phyloP scores from a whole-genome alignment of 2,888 invertebrate species.

The Smittia aterrima region DNA sequence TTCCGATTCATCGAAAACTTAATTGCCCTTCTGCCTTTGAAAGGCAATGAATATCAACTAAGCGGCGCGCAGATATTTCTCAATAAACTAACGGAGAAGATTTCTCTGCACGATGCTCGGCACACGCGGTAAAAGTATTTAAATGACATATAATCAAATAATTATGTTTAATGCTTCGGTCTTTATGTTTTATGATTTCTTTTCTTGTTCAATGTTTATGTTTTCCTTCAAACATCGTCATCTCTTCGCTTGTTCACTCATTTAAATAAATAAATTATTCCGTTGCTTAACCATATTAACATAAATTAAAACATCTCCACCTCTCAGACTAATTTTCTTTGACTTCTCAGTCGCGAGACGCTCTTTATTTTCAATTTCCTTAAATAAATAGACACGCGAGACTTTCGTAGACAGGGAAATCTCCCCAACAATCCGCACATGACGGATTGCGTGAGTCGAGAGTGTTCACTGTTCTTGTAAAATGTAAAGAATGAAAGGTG shows the following conservation, averaged over 20 bases:
- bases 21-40: neutral
- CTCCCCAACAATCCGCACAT: neutral
- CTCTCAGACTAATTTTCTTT: slow-evolving; percentile 29
- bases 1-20: neutral
- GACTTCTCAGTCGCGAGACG: neutral
- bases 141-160: slow-evolving; percentile 30
- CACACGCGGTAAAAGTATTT: slow-evolving; percentile 3
- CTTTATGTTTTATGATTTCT: slow-evolving; percentile 1
- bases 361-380: neutral
- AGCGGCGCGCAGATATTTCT: neutral
- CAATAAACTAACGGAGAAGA: neutral
- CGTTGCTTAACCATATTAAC: slow-evolving; percentile 26
- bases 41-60: neutral
- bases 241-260: neutral
- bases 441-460: neutral
- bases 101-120: too few species aligned
- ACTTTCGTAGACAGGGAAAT: neutral
- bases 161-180: slow-evolving; percentile 19
- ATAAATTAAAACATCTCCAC: slow-evolving; percentile 19
- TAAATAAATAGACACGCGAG: neutral
- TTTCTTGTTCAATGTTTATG: neutral
- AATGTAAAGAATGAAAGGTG: neutral
- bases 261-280: slow-evolving; percentile 16
- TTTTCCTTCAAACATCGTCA: slow-evolving; percentile 15
- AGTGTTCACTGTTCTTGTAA: too few species aligned